phyloP scores from a whole-genome alignment of 2,113 vertebrate species.

The Esox niger region DNA sequence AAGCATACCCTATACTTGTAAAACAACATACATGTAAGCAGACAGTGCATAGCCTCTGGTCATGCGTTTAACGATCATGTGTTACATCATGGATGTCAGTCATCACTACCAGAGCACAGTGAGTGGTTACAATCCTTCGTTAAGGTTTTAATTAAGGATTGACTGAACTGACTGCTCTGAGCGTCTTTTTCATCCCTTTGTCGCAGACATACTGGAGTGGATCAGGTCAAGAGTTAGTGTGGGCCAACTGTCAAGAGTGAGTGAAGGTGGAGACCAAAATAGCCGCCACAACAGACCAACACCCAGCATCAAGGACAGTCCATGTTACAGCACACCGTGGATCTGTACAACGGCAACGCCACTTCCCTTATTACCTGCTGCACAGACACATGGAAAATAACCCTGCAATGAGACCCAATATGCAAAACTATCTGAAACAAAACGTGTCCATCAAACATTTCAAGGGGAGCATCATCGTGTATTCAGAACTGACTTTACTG shows the following conservation, averaged over 20 bases:
- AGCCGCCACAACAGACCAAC: conserved; percentile 45
- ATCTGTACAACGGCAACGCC: conserved; percentile 60
- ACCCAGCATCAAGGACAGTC: conserved; percentile 41
- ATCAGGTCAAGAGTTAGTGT: conserved; percentile 31
- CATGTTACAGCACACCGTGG: conserved; percentile 35
- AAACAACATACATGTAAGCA: no score
- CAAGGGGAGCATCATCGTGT: conserved; percentile 24
- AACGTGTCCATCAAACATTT: conserved; percentile 24
- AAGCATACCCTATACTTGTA: no score
- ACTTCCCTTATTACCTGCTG: conserved; percentile 41
- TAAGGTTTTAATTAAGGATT: no score
- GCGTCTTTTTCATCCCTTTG: conserved; percentile 1
- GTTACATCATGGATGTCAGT: no score
- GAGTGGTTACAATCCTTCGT: no score
- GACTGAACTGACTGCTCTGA: background rate
- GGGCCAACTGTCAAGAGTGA: conserved; percentile 57
- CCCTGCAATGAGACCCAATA: conserved; percentile 36
- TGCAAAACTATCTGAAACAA: conserved; percentile 39
- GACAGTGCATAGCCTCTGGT: no score
- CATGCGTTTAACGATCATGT: no score
- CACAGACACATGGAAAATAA: conserved; percentile 45
- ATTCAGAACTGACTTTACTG: conserved; percentile 16
- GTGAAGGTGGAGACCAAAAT: conserved; percentile 58
- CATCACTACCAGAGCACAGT: no score
- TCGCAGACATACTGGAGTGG: background rate